phyloP scores from a whole-genome alignment of 2,113 vertebrate species.

The Quiscalus mexicanus region DNA sequence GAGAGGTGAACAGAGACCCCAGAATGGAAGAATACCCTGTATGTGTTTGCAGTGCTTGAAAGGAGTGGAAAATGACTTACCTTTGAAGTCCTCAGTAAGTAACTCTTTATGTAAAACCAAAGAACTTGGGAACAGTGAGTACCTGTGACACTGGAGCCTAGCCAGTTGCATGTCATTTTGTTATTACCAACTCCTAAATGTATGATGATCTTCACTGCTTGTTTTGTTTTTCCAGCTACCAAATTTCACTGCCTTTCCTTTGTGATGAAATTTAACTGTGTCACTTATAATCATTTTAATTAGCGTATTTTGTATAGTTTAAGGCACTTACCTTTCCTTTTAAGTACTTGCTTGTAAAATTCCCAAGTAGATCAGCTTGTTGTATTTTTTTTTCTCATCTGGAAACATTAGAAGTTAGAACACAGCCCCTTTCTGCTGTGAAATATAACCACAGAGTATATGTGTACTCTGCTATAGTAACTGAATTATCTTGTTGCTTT shows the following conservation, averaged over 20 bases:
- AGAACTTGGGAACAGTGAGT: neutral
- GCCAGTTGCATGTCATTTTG: neutral
- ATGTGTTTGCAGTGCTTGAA: neutral
- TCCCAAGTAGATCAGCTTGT: neutral
- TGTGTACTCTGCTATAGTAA: neutral
- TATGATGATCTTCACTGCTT: neutral
- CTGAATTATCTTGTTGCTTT: neutral
- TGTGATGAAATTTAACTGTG: neutral
- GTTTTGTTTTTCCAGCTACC: neutral
- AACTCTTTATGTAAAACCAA: neutral
- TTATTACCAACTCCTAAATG: neutral
- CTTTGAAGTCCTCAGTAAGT: neutral
- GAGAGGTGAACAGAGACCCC: neutral
- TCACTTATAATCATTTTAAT: neutral
- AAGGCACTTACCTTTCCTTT: conserved; percentile 2
- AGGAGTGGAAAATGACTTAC: neutral
- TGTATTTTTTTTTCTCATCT: neutral
- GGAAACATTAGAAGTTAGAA: neutral
- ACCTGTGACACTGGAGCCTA: neutral
- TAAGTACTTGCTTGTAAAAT: neutral
- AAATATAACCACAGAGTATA: neutral
- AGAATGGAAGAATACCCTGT: neutral
- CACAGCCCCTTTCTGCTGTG: neutral
- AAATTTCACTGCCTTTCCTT: neutral
- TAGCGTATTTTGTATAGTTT: neutral